phyloP scores from a whole-genome alignment of 2,113 vertebrate genomes.

The Seriola aureovittata region DNA sequence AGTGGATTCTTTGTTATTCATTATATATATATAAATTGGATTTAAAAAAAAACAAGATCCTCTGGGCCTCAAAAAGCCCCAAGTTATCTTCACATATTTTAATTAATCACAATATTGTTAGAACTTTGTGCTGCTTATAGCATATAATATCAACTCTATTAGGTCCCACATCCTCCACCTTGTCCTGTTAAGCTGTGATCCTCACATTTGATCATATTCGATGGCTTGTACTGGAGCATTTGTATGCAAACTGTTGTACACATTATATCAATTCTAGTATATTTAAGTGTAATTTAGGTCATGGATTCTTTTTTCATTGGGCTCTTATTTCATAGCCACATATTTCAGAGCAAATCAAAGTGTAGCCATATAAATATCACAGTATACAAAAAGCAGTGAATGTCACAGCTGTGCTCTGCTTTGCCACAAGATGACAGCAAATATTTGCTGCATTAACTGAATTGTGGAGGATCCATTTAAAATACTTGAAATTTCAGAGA shows the following conservation, averaged over 20 bases:
- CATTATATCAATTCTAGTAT: too few relatives aligned
- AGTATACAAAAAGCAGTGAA: not conserved
- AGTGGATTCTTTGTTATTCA: not conserved
- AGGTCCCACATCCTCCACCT: too few relatives aligned
- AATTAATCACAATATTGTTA: too few relatives aligned
- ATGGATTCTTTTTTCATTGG: not conserved
- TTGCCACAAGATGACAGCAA: slow-evolving; percentile 72
- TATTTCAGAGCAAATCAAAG: not conserved
- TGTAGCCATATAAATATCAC: not conserved
- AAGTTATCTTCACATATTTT: too few relatives aligned
- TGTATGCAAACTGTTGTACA: too few relatives aligned
- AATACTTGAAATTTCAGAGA: not conserved
- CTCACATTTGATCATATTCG: too few relatives aligned
- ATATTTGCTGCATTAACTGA: slow-evolving; percentile 7
- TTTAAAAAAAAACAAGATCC: not conserved
- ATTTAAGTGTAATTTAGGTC: too few relatives aligned
- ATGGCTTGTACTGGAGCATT: too few relatives aligned
- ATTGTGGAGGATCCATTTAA: not conserved
- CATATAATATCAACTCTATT: too few relatives aligned
- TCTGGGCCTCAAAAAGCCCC: not conserved
- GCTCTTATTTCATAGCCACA: not conserved
- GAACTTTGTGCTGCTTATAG: too few relatives aligned
- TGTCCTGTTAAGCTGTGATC: too few relatives aligned
- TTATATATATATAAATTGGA: not conserved
- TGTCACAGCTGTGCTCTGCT: not conserved